Conservation (phyloP, 92 coral and sea anemone species). For the Phymanthus crucifer region DNA sequence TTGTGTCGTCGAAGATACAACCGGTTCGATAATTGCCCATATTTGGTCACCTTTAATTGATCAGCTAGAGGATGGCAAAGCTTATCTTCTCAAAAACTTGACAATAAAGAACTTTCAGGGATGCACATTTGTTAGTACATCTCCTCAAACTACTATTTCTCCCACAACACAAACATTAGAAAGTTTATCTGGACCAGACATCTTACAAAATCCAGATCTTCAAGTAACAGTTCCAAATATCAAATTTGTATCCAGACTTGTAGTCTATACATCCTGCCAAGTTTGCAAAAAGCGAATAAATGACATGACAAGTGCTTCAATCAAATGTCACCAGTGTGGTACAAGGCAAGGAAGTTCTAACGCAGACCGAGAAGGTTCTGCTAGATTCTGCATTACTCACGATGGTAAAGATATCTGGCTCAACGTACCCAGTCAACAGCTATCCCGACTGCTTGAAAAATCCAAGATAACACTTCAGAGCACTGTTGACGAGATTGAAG, state of each 20-base stretch:
- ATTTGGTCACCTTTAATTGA: conserved; percentile 53
- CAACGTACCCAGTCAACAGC: not conserved
- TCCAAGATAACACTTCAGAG: not conserved
- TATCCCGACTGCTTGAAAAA: not conserved
- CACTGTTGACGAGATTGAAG: not conserved
- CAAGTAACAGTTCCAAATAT: conserved; percentile 33
- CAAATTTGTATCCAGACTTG: conserved; percentile 48
- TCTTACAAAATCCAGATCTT: conserved; percentile 37
- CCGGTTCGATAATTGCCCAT: conserved; percentile 50
- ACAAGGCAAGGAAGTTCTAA: conserved; percentile 36
- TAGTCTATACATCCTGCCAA: conserved; percentile 51
- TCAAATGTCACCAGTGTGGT: conserved; percentile 53
- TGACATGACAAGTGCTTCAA: conserved; percentile 24
- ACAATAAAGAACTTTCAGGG: conserved; percentile 44
- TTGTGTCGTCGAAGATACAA: conserved; percentile 57
- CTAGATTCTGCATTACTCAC: not conserved
- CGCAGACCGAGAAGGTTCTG: not conserved
- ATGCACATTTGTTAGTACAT: conserved; percentile 43
- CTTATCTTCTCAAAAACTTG: conserved; percentile 45
- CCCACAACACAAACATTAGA: conserved; percentile 32
- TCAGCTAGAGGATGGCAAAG: conserved; percentile 34
- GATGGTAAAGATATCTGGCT: not conserved
- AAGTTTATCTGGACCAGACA: conserved; percentile 45
- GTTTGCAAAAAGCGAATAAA: conserved; percentile 54
- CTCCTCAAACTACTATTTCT: conserved; percentile 43